Evolutionary conservation across 30 jellyfish, hydroid and myxozoan genomes (phyloP).

Genomic region (Catostylus mosaicus): DNA sequence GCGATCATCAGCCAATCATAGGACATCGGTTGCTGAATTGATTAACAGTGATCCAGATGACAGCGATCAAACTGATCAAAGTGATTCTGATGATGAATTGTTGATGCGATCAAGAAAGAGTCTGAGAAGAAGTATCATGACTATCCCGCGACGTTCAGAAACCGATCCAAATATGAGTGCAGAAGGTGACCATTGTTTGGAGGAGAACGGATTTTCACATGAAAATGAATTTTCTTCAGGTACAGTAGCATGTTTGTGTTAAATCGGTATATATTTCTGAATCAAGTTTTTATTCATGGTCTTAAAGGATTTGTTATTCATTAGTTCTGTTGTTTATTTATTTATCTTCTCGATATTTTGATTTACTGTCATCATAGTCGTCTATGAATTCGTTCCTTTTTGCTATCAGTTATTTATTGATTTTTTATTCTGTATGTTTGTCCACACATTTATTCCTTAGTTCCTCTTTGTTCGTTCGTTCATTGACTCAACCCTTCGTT

Average conservation of each 20-base stretch:
- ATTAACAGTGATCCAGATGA: not conserved
- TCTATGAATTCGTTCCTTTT: not conserved
- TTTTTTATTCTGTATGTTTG: no score
- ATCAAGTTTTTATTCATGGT: no score
- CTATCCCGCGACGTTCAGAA: not conserved
- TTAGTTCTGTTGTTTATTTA: no score
- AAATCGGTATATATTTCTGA: no score
- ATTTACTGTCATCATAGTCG: not conserved
- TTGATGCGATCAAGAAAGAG: conserved; percentile 50
- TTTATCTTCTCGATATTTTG: not conserved
- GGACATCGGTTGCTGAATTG: not conserved
- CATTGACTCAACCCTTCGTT: no score
- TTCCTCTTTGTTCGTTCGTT: no score
- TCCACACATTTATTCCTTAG: no score
- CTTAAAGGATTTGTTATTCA: no score
- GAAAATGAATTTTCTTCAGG: not conserved
- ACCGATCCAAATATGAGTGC: not conserved
- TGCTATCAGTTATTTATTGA: no score
- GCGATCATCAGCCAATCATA: not conserved
- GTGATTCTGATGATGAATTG: conserved; percentile 56
- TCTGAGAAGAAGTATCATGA: conserved; percentile 54
- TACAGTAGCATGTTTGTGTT: no score
- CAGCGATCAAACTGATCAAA: not conserved
- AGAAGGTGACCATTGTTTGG: not conserved
- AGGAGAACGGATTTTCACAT: not conserved